phyloP scores from a whole-genome alignment of 2,113 vertebrate species.

The human region GRCh38 chr2:58223501-58224000 shows the following conservation, averaged over 20 bases:
- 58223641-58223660: not conserved
- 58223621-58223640: not conserved
- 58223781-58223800: not conserved
- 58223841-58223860: conserved; percentile 1
- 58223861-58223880: conserved; percentile 26
- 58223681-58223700: not conserved
- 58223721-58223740: not conserved
- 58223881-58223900: not conserved
- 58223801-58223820: not conserved
- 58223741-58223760: conserved; percentile 17
- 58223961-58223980: not conserved
- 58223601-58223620: not conserved
- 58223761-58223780: not conserved
- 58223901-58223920: not conserved
- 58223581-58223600: not conserved
- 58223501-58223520: not conserved
- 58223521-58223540: not conserved
- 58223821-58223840: not conserved
- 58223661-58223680: not conserved
- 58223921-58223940: not conserved
- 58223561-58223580: not conserved
- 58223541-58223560: not conserved
- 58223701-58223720: not conserved
- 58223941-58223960: not conserved
- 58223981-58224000: not conserved